Evolutionary conservation across 1,140 invertebrate species (phyloP), one percentile per base, ranked within the genome.

Genomic region (Eriosoma lanigerum): DNA sequence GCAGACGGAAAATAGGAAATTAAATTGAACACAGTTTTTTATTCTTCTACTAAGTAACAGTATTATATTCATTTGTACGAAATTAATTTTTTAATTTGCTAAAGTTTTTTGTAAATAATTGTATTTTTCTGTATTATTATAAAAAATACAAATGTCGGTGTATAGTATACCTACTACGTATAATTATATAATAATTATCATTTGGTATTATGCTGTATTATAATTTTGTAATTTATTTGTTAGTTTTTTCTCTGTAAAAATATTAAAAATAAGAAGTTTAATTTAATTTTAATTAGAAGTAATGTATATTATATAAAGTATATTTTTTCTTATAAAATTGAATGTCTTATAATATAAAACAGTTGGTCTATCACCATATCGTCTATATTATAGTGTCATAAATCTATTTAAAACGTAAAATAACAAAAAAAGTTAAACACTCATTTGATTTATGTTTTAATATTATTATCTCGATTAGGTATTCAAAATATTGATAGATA

Each of bases 391-490:
- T n/a, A 66, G 64, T 66, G 46, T 46, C 38, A 66, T 24, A 60
- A 66, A 66, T 66, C n/a, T 66, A 66, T 46, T 66, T 46, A 46
- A 13, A 66, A 66, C 46, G 24, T 44, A 66, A 66, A 66, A 44
- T 44, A 66, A n/a, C n/a, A n/a, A n/a, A n/a, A n/a, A n/a, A n/a
- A n/a, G n/a, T n/a, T n/a, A n/a, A n/a, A n/a, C n/a, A n/a, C n/a
- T n/a, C n/a, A n/a, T n/a, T n/a, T n/a, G n/a, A n/a, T n/a, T n/a
- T n/a, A n/a, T n/a, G n/a, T n/a, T n/a, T n/a, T n/a, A n/a, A n/a
- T n/a, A n/a, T n/a, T n/a, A n/a, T n/a, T n/a, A n/a, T n/a, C n/a
- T n/a, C n/a, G n/a, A n/a, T n/a, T n/a, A n/a, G n/a, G n/a, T n/a
- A n/a, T n/a, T n/a, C n/a, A n/a, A n/a, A n/a, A n/a, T n/a, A n/a